Base-by-base conservation (phyloP, 2,797 vertebrate genomes). In the Syngnathus acus region DNA sequence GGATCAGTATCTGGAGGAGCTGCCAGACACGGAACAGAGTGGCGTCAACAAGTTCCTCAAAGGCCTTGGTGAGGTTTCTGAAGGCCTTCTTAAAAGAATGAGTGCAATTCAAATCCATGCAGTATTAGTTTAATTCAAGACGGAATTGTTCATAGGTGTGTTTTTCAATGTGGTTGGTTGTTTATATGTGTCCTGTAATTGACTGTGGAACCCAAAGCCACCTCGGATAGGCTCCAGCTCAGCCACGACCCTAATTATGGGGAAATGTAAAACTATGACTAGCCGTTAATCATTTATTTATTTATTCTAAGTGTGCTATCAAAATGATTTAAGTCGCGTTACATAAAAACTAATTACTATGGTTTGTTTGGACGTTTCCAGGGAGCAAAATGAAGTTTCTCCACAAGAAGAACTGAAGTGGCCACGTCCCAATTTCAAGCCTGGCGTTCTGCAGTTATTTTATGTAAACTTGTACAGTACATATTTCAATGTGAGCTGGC, bases 341-440 rank as follows among this genome's bases (percentile, higher is more conserved):
- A 57, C 23, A 37, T 57, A 14, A 57, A 17, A 17, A 17, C 37
- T 57, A 72, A 60, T 68, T 47, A 45, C 59, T 10, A 9, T 1
- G 1, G 40, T 71, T 71, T 75, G 79, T 71, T 73, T 68, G 6
- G 4, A 65, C 81, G 0, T 80, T 85, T 89, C 40, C 78, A 98
- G 96, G 97, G 82, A 99, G 92, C 88, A 98, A 98, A 92, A 98
- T 99, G 95, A 99, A 95, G 88, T 98, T 98, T 82, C 97, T 99
- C 72, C 97, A 99, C 89, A 98, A 98, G 93, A 99, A 98, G 92
- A 99, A 92, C 88, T 98, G 88, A 92, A 66, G 59, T 4, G 16
- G 32, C 14, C 7, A 16, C 5, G 9, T 38, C 32, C 16, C 42
- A 14, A 32, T 64, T 64, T 37, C 39, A 71, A 61, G 63, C 43